Evolutionary conservation across 2,797 vertebrate species (phyloP).

Genomic region (Pteronotus mesoamericanus): DNA sequence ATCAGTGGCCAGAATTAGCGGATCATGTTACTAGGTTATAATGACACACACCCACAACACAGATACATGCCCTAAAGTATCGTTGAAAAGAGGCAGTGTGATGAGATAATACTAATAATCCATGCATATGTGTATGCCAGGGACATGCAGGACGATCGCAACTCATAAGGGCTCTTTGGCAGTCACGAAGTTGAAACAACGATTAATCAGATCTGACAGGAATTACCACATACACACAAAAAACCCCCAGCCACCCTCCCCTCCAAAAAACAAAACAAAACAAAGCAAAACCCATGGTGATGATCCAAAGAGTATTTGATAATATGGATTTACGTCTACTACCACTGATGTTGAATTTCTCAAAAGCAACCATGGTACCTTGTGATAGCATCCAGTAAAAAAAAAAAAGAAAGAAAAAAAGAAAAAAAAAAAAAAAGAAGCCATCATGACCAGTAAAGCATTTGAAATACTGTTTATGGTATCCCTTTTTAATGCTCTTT

Average conservation of each 20-base stretch:
- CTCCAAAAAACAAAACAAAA: neutral
- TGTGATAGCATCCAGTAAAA: neutral
- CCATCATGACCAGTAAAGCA: neutral
- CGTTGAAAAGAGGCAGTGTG: neutral
- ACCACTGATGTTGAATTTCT: neutral
- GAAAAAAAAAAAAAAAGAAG: neutral
- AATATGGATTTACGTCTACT: neutral
- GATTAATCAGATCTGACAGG: neutral
- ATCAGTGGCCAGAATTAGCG: neutral
- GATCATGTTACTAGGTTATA: neutral
- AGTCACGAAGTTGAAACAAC: neutral
- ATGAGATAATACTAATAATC: neutral
- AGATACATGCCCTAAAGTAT: neutral
- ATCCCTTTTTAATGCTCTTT: neutral
- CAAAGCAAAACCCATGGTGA: neutral
- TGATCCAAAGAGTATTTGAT: neutral
- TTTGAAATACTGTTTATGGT: neutral
- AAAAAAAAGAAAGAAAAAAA: neutral
- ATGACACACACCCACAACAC: neutral
- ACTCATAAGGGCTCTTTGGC: neutral
- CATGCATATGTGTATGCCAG: neutral
- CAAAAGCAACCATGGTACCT: neutral
- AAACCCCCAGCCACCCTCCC: neutral
- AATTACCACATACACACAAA: neutral
- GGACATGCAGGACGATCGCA: neutral